Evolutionary conservation across 2,888 invertebrate species (phyloP), one percentile per base, ranked within the genome.

Genomic region (Mechanitis mazaeus): DNA sequence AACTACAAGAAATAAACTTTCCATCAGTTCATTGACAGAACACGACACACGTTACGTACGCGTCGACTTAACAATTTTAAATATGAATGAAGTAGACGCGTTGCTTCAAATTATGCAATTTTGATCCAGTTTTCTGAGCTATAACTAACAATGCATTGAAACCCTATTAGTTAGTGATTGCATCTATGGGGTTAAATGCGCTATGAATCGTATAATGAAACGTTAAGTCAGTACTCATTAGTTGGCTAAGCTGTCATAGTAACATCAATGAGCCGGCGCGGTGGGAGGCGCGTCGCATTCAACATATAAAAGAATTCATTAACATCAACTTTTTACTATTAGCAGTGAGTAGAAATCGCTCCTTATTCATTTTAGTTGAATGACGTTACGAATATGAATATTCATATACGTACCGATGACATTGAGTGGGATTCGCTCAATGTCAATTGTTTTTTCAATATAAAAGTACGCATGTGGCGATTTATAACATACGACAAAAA

Each of bases 21-120:
- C 60, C 63, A 59, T 54, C 55, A 58, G 60, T 60, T 60, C 68
- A 65, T 64, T 69, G 68, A 65, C 58, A 57, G 59, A 61, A 59
- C 57, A 56, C 59, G 20, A 20, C 20, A 20, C 20, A 20, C 20
- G 20, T 20, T 20, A 20, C 20, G 20, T 20, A 20, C 20, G 20
- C 20, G 20, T 20, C 20, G 28, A 47, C 2, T n/a, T 47, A 12
- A 77, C 78, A 50, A 55, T 33, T 75, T 75, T 75, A 71, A 73
- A 70, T 69, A 63, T 71, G 78, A 74, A 87, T 86, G 86, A 78
- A 75, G 72, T 75, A 73, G 75, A 72, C 72, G 79, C 75, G 75
- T 84, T 68, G 65, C 63, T 58, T 58, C 62, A 63, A 69, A 66
- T 68, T 74, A 75, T 75, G 75, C 77, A 80, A 75, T 78, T 81